Percentiles rank a stretch among this genome's conserved stretches.
These are phyloP conservation scores for Dolomedes plantarius DNA, from an alignment of 2,888 invertebrate species.

Conservation along the genomic window DNA sequence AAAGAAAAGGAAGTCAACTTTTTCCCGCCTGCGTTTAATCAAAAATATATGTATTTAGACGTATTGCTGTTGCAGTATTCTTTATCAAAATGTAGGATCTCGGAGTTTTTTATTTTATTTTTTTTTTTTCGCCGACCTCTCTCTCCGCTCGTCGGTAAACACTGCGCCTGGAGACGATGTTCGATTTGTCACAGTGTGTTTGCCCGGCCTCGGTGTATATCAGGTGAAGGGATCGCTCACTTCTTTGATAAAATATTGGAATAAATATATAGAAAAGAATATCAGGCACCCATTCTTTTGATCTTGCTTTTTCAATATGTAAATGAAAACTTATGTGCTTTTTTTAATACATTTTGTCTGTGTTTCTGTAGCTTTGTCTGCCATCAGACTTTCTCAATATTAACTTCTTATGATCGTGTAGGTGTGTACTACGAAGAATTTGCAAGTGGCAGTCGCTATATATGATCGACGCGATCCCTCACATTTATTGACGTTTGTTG, in stretches of 20 bases:
- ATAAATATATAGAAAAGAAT: not conserved
- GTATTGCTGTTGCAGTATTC: constrained; percentile 1
- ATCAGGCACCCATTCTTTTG: not conserved
- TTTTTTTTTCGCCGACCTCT: not conserved
- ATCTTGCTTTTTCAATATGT: constrained; percentile 1
- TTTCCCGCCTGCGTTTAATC: constrained; percentile 40
- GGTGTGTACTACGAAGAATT: no score
- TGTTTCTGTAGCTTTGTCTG: not conserved
- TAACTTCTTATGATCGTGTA: no score
- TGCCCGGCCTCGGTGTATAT: not conserved
- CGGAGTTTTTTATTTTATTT: no score
- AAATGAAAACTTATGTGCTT: not conserved
- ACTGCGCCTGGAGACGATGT: not conserved
- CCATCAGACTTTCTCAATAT: no score
- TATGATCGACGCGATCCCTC: no score
- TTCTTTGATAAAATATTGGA: constrained; percentile 12
- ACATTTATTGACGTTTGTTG: no score
- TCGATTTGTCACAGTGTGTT: constrained; percentile 14
- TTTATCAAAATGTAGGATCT: constrained; percentile 18
- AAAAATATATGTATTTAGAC: constrained; percentile 53
- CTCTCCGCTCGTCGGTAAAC: not conserved
- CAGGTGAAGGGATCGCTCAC: not conserved
- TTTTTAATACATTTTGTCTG: no score
- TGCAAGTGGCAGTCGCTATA: no score
- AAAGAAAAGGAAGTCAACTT: constrained; percentile 4